Percentiles rank a stretch among this genome's conserved stretches.
phyloP scores from a whole-genome alignment of 2,113 vertebrate genomes.

The Ictidomys tridecemlineatus region DNA sequence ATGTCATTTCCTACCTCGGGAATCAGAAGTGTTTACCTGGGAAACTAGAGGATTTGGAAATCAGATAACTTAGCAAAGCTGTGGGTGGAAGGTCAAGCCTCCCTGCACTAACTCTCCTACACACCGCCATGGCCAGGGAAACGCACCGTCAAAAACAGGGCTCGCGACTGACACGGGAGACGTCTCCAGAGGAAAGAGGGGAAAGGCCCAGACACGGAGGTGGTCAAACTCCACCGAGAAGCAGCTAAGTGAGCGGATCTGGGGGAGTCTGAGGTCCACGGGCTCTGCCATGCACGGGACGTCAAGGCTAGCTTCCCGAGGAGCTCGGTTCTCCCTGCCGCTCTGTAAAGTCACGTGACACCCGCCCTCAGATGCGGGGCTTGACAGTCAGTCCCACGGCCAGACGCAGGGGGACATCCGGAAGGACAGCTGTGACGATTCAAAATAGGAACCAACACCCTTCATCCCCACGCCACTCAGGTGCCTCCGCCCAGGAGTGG shows the following conservation, averaged over 20 bases:
- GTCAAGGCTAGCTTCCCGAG: not conserved
- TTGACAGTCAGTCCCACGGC: not conserved
- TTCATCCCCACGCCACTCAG: accelerated
- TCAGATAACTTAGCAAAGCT: not conserved
- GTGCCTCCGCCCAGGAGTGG: accelerated
- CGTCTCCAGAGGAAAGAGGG: too few species aligned
- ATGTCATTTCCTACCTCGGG: not conserved
- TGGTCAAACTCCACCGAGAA: not conserved
- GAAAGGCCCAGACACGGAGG: not conserved
- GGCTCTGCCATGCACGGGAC: not conserved
- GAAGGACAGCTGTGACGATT: not conserved
- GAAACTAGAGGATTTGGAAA: not conserved
- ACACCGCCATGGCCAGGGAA: not conserved
- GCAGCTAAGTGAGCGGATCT: too few species aligned
- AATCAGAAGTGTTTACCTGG: not conserved
- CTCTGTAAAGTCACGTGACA: not conserved
- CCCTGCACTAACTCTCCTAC: not conserved
- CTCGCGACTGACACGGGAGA: too few species aligned
- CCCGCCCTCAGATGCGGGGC: not conserved
- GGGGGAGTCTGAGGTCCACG: not conserved
- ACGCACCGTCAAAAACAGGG: not conserved
- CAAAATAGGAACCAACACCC: not conserved
- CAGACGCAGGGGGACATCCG: not conserved
- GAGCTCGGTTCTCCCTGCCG: not conserved
- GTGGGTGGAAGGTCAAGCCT: accelerated